Percentiles rank a stretch among this genome's conserved stretches.
These are phyloP conservation scores for Leptatherina wallacei DNA, from an alignment of 2,797 vertebrate genomes.

Conservation along the genomic window DNA sequence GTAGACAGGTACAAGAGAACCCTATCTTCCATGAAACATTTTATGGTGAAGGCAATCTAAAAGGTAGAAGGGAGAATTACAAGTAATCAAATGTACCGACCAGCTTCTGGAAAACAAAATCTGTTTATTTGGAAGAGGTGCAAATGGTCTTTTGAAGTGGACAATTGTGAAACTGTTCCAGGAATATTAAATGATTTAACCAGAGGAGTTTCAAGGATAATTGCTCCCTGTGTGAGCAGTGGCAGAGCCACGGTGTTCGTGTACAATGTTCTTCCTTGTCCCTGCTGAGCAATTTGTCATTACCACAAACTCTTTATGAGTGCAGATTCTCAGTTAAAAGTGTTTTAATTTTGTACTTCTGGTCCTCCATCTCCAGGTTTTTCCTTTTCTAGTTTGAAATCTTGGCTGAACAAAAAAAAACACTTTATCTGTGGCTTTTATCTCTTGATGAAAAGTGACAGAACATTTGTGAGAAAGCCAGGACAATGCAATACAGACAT, in stretches of 20 bases:
- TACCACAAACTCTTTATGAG: constrained; percentile 10
- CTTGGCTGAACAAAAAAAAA: neutral
- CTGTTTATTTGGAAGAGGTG: constrained; percentile 34
- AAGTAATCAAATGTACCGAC: neutral
- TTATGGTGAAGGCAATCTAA: too few relatives aligned
- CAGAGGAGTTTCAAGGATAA: constrained; percentile 62
- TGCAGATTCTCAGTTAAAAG: constrained; percentile 7
- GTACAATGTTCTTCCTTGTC: constrained; percentile 8
- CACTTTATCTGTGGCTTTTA: neutral
- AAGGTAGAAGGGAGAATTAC: neutral
- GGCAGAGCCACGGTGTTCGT: constrained; percentile 31
- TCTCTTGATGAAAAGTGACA: neutral
- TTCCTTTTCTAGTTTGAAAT: constrained; percentile 8
- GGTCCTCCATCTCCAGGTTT: neutral
- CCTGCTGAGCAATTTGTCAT: constrained; percentile 24
- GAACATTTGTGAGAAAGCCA: neutral
- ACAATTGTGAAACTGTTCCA: constrained; percentile 67
- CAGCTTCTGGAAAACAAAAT: constrained; percentile 32
- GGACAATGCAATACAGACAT: neutral
- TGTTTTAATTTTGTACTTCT: constrained; percentile 24
- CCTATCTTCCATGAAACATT: too few relatives aligned
- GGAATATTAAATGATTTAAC: constrained; percentile 50
- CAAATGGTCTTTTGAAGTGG: constrained; percentile 13
- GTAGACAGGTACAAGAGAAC: neutral
- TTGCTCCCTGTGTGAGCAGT: constrained; percentile 62